Evolutionary conservation across 1,140 invertebrate species (phyloP).

Genomic region (Goniozus legneri): DNA sequence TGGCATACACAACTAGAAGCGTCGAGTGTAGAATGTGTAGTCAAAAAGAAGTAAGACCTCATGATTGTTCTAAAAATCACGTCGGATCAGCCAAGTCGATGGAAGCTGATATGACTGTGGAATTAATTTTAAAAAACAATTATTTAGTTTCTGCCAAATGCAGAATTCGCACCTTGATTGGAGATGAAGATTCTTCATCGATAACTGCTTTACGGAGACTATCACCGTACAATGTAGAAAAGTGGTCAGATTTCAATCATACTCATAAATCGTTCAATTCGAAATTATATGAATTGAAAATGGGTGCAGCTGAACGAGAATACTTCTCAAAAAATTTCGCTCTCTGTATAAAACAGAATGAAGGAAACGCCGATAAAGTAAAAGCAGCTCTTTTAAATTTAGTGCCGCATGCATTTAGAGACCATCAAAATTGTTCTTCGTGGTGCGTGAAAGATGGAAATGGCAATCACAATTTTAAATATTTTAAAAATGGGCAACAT

Average conservation of each 20-base stretch:
- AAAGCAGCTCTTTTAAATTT: conserved; percentile 1
- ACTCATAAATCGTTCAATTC: conserved; percentile 1
- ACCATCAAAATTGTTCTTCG: conserved; percentile 2
- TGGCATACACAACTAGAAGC: conserved; percentile 1
- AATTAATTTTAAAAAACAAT: conserved; percentile 7
- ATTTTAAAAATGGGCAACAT: conserved; percentile 8
- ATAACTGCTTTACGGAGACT: neutral
- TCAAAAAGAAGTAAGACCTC: neutral
- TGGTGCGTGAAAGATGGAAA: neutral
- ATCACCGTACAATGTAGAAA: neutral
- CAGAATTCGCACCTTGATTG: neutral
- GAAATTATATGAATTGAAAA: conserved; percentile 5
- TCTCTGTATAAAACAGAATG: conserved; percentile 2
- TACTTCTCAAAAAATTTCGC: neutral
- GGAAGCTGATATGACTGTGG: conserved; percentile 9
- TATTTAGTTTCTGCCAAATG: neutral
- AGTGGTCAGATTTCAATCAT: neutral
- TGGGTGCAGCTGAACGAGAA: neutral
- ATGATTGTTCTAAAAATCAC: conserved; percentile 8
- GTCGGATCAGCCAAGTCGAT: conserved; percentile 7
- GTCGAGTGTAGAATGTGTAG: conserved; percentile 5
- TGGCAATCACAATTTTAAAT: conserved; percentile 6
- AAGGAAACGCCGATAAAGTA: neutral
- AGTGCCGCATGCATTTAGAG: conserved; percentile 4
- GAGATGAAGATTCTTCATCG: neutral